Base-by-base conservation (phyloP, 2,888 invertebrate genomes). In the Drosophila differens region DNA sequence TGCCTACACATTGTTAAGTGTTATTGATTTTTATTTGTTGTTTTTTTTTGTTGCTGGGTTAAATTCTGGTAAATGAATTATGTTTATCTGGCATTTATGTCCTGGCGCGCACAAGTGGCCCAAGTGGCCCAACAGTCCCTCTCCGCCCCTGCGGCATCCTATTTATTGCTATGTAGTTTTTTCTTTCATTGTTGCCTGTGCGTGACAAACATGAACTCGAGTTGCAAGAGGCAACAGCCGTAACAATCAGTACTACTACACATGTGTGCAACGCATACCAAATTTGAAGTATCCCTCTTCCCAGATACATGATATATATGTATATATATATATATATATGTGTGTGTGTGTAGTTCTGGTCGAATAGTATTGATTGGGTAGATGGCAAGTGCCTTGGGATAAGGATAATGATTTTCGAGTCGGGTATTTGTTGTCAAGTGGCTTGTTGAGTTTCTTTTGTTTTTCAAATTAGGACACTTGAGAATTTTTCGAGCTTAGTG, bases 1-100 rank as follows among this genome's bases (percentile, higher is more conserved):
- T 61, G 70, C 69, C 79, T 60, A 54, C 74, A 87, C 82, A 80
- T 82, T 80, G 78, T 87, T 79, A 91, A 87, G 89, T 90, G 85
- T 76, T 30, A 58, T 35, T 58, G 25, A 25, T 25, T 25, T 25
- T 22, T 22, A 22, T 25, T 25, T 25, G 52, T 62, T 58, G 55
- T 28, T 54, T 61, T 44, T 63, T 57, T 37, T 53, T 35, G 4
- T 19, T 64, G 41, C 39, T 57, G 39, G 44, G 41, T 30, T 33
- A 25, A 33, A 35, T 28, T 37, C n/a, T 53, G 54, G 39, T 67
- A 62, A 76, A 74, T 81, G 85, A 87, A 76, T 86, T 81, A 81
- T 83, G 79, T 76, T 79, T 89, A 82, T 89, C 85, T 80, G 79
- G 79, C 75, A 72, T 83, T 80, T 69, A 64, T 77, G 76, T 79